Percentiles rank a stretch among this genome's conserved stretches.
These are phyloP conservation scores for Trachelus iudaicus DNA, from an alignment of 2,888 invertebrate genomes.

Conservation along the genomic window DNA sequence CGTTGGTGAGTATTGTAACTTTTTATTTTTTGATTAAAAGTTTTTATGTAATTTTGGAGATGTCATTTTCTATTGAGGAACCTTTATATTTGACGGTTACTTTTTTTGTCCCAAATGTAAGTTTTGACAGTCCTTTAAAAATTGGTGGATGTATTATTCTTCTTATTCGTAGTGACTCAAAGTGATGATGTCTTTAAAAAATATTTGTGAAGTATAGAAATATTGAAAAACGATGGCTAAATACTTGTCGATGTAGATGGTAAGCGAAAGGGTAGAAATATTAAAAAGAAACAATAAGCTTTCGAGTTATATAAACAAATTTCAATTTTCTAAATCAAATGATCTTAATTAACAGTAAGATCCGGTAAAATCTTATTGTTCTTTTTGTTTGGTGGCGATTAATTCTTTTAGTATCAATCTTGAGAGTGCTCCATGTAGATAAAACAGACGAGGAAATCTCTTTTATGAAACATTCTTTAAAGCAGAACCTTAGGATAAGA, in stretches of 20 bases:
- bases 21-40: not conserved
- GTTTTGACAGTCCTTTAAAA: not conserved
- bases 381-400: not conserved
- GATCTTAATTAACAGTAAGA: not conserved
- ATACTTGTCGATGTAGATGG: not conserved
- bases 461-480: not conserved
- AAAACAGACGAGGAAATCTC: not conserved
- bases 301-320: not conserved
- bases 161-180: not conserved
- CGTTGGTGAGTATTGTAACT: conserved; percentile 44
- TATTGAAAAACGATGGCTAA: not conserved
- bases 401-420: not conserved
- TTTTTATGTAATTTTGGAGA: not conserved
- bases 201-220: not conserved
- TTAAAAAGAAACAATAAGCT: not conserved
- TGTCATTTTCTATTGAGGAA: not conserved
- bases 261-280: not conserved
- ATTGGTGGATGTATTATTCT: not conserved
- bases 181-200: not conserved
- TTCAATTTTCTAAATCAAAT: not conserved
- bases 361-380: not conserved
- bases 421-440: not conserved
- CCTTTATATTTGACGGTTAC: not conserved
- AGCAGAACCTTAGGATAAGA: not conserved
- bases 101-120: not conserved